Evolutionary conservation across 2,113 vertebrate genomes (phyloP).

Genomic region (Rhinolophus ferrumequinum): DNA sequence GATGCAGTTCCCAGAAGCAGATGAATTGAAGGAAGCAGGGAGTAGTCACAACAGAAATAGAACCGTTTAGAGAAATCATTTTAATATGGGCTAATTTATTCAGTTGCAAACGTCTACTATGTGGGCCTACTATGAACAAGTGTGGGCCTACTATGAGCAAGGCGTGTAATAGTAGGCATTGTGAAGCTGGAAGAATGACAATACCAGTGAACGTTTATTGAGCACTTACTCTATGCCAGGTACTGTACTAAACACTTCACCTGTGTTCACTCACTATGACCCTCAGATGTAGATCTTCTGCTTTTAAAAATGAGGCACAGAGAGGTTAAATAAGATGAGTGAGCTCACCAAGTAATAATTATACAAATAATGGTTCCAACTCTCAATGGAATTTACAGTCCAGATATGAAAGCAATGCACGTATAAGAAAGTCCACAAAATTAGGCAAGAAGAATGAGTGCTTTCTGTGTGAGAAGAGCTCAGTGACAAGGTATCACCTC

Average conservation of each 20-base stretch:
- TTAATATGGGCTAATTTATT: background rate
- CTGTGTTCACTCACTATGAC: background rate
- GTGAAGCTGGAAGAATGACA: background rate
- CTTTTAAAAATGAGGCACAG: background rate
- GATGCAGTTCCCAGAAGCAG: slow-evolving; percentile 18
- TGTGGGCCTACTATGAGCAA: background rate
- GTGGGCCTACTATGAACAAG: background rate
- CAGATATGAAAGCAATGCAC: background rate
- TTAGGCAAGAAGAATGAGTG: background rate
- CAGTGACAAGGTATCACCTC: background rate
- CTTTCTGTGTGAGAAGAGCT: background rate
- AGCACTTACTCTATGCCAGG: background rate
- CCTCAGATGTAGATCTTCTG: background rate
- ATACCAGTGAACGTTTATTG: background rate
- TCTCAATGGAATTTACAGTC: background rate
- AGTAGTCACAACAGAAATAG: slow-evolving; percentile 24
- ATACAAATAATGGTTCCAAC: background rate
- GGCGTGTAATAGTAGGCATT: background rate
- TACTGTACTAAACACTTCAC: too few relatives aligned
- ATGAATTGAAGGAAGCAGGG: slow-evolving; percentile 32
- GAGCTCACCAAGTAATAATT: background rate
- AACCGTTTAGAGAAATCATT: background rate
- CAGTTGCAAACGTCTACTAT: background rate
- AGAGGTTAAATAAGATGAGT: background rate
- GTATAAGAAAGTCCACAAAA: background rate